A percentile compares a stretch with the other conserved stretches of the same genome.
phyloP scores from a whole-genome alignment of 2,113 vertebrate species.

The Eudorcas thomsonii region DNA sequence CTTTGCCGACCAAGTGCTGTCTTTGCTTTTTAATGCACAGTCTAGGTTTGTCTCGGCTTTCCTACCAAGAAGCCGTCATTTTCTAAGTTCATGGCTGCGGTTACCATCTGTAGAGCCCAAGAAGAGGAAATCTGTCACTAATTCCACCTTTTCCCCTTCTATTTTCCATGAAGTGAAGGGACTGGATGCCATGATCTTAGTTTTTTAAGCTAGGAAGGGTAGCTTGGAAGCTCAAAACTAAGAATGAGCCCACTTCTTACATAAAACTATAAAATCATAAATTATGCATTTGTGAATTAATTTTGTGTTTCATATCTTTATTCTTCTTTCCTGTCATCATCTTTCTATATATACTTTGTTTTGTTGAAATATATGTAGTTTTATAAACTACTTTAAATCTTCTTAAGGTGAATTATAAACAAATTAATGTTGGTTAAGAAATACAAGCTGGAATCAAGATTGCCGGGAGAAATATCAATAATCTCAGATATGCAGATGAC shows the following conservation, averaged over 20 bases:
- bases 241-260: background rate
- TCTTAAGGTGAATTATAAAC: background rate
- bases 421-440: background rate
- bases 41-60: background rate
- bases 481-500: too few species aligned
- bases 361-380: background rate
- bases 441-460: too few species aligned
- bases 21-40: background rate
- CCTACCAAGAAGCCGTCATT: background rate
- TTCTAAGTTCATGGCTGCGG: background rate
- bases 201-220: background rate
- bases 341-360: background rate
- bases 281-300: background rate
- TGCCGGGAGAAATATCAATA: too few species aligned
- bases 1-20: background rate
- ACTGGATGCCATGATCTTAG: background rate
- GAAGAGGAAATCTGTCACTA: background rate
- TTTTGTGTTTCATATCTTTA: background rate
- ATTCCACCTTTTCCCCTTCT: background rate
- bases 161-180: background rate
- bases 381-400: background rate
- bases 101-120: background rate
- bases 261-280: background rate
- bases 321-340: background rate
- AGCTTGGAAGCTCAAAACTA: background rate